Evolutionary conservation across 2,797 vertebrate genomes (phyloP), one percentile per base, ranked within the genome.

Genomic region (Fratercula arctica): DNA sequence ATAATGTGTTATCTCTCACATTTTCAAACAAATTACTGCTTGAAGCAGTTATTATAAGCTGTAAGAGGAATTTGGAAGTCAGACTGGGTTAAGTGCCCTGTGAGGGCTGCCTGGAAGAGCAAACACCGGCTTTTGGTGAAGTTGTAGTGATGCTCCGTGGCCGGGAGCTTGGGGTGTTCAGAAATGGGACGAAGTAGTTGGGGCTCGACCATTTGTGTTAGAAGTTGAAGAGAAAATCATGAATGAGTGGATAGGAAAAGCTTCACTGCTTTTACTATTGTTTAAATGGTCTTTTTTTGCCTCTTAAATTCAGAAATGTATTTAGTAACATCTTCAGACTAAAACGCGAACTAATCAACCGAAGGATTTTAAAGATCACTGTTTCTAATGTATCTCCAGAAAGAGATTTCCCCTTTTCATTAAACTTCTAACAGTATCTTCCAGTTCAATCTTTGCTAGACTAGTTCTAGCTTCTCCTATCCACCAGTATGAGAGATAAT

Each of bases 201-300:
- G 43, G 16, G 6, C 9, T 85, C 8, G 0, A 4, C 1, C 1
- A 13, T 24, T 24, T 37, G 21, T 17, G 11, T 17, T 8, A 21
- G 12, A 50, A 51, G 11, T 39, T 46, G 28, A 57, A 80, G 45
- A 60, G 43, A 41, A 77, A 31, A 39, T 45, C 9, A 4, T 15
- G 35, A 57, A 0, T 15, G 28, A 33, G 37, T 10, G 31, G 61
- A 20, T 16, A 37, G 33, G n/a, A 81, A 90, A n/a, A 86, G 19
- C 25, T n/a, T 56, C 6, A 1, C 14, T 43, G 24, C 17, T 76
- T 66, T 51, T 48, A 14, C 13, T 76, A 2, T 4, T 9, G 7
- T 72, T 72, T 23, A 20, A 6, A 20, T 17, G 13, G n/a, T 46
- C 7, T 6, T 17, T 16, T 67, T 45, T 35, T 72, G 13, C 25